Percentiles rank a stretch among this genome's conserved stretches.
Evolutionary conservation across 2,888 invertebrate genomes (phyloP).

Genomic region (Tolmerus cingulatus): DNA sequence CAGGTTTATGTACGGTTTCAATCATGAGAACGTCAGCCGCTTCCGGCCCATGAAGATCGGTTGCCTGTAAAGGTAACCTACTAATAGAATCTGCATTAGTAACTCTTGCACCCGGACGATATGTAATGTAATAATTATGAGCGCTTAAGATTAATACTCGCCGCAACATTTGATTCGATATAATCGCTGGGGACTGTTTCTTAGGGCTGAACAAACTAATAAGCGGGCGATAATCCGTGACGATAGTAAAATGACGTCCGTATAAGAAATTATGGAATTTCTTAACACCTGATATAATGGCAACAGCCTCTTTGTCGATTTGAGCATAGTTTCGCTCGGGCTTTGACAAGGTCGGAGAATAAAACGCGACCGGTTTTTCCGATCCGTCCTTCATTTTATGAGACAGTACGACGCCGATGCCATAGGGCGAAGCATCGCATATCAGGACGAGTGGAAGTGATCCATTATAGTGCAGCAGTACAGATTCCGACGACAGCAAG

Average conservation of each 20-base stretch:
- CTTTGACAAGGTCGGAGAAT: conserved; percentile 37
- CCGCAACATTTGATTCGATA: neutral
- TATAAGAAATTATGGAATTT: conserved; percentile 48
- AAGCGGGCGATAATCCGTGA: conserved; percentile 38
- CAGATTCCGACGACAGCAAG: conserved; percentile 44
- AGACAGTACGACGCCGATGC: conserved; percentile 45
- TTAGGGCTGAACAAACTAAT: neutral
- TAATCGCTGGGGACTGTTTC: neutral
- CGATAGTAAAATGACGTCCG: conserved; percentile 45
- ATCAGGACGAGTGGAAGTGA: conserved; percentile 43
- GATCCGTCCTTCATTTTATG: conserved; percentile 42
- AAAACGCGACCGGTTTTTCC: conserved; percentile 42
- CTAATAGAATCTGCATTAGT: neutral
- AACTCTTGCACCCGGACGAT: neutral
- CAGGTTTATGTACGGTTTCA: neutral
- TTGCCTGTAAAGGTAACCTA: no score
- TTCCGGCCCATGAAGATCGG: no score
- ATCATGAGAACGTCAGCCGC: neutral
- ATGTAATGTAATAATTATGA: neutral
- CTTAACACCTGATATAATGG: conserved; percentile 45
- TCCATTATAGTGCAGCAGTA: conserved; percentile 45
- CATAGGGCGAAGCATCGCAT: conserved; percentile 50
- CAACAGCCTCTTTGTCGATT: conserved; percentile 46
- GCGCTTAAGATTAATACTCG: neutral
- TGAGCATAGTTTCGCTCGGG: conserved; percentile 42